A percentile compares a stretch with the other conserved stretches of the same genome.
phyloP scores from a whole-genome alignment of 2,888 invertebrate genomes.

The Byasa hedistus region DNA sequence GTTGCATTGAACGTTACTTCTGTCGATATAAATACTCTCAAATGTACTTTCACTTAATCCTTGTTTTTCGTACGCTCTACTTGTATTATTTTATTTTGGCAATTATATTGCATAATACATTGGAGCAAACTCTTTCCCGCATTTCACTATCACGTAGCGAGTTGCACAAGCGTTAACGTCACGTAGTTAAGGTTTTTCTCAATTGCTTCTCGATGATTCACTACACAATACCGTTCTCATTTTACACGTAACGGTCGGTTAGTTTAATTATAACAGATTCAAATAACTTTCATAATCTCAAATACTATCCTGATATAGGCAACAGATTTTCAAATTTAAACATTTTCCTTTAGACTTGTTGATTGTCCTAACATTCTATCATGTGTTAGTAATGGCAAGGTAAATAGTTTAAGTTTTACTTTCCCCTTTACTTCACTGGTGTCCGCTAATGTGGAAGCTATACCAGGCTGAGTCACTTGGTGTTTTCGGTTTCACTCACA shows the following conservation, averaged over 20 bases:
- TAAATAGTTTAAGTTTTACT: conserved; percentile 66
- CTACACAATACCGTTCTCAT: conserved; percentile 45
- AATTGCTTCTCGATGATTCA: conserved; percentile 63
- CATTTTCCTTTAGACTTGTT: conserved; percentile 39
- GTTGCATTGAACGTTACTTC: conserved; percentile 20
- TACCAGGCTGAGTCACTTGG: conserved; percentile 71
- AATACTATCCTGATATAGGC: conserved; percentile 45
- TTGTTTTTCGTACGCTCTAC: conserved; percentile 48
- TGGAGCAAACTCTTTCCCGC: conserved; percentile 53
- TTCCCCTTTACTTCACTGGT: conserved; percentile 73
- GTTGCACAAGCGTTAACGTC: conserved; percentile 71
- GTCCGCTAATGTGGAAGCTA: conserved; percentile 69
- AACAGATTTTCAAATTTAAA: conserved; percentile 55
- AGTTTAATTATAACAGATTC: conserved; percentile 57
- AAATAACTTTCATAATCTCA: conserved; percentile 65
- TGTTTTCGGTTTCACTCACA: conserved; percentile 70
- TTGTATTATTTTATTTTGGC: conserved; percentile 66
- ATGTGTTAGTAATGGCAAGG: conserved; percentile 64
- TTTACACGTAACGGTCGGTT: conserved; percentile 42
- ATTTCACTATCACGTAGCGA: conserved; percentile 68
- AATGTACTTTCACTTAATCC: conserved; percentile 67
- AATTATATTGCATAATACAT: conserved; percentile 71
- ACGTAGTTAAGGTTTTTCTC: conserved; percentile 65
- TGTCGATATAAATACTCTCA: conserved; percentile 25
- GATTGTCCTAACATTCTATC: conserved; percentile 38